These are phyloP conservation scores for Nycticebus coucang DNA, from an alignment of 2,113 vertebrate species.

Conservation along the genomic window DNA sequence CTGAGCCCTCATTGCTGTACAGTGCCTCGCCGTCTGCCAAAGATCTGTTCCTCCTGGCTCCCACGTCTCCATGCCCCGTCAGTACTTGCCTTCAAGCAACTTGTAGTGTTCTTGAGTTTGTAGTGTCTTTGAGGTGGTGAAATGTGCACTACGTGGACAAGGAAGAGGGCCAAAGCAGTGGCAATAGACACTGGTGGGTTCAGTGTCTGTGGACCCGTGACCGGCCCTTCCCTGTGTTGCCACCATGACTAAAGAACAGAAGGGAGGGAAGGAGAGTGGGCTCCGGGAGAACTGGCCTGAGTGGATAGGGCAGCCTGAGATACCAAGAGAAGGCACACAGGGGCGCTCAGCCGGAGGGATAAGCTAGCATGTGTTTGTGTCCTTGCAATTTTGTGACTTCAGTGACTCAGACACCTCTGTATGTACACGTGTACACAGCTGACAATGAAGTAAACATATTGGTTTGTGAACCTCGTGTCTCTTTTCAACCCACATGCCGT, in stretches of 20 bases:
- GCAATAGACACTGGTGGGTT: rapidly evolving
- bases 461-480: neutral
- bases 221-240: neutral
- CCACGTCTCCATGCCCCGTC: neutral
- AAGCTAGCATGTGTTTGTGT: neutral
- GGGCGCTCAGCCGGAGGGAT: neutral
- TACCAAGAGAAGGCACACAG: neutral
- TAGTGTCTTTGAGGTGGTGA: neutral
- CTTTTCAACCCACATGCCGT: neutral
- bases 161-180: neutral
- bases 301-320: neutral
- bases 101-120: neutral
- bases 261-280: neutral
- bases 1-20: neutral
- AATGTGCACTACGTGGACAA: rapidly evolving
- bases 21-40: neutral
- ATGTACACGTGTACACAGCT: neutral
- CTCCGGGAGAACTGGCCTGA: neutral
- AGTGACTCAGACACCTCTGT: neutral
- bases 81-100: neutral
- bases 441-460: neutral
- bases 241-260: neutral
- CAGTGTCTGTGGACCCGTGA: neutral
- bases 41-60: neutral
- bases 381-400: neutral